Evolutionary conservation across 2,113 vertebrate species (phyloP).

Genomic region (Seriola dumerili): DNA sequence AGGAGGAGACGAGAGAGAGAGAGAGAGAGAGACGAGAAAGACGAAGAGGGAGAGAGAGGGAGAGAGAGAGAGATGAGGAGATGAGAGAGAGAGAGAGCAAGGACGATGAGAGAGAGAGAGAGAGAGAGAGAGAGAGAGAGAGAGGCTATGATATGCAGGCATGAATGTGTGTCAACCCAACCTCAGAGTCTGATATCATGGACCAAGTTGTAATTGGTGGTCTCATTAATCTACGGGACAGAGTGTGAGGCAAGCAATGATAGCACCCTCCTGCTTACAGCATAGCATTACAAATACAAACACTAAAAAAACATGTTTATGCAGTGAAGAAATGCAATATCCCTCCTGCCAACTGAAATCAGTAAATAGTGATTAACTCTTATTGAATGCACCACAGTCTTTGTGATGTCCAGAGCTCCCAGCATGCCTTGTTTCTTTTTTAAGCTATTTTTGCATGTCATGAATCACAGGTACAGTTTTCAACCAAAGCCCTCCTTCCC

Average conservation of each 20-base stretch:
- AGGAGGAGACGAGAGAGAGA: too few species aligned
- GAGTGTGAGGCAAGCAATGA: constrained; percentile 9
- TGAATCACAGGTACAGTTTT: constrained; percentile 53
- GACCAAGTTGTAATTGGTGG: constrained; percentile 8
- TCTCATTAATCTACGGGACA: constrained; percentile 24
- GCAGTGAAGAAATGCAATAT: constrained; percentile 18
- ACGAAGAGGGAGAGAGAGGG: background rate
- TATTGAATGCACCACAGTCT: constrained; percentile 22
- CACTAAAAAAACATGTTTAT: constrained; percentile 38
- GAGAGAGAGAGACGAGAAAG: background rate
- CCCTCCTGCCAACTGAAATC: constrained; percentile 25
- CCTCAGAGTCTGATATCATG: constrained; percentile 12
- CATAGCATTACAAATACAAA: background rate
- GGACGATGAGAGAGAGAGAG: background rate
- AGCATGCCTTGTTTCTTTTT: constrained; percentile 29
- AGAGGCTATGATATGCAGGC: background rate
- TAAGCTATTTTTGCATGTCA: constrained; percentile 31
- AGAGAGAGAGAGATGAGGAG: background rate
- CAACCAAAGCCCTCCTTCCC: background rate
- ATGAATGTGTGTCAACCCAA: background rate
- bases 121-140: background rate
- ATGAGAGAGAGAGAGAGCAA: background rate
- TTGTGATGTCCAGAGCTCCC: constrained; percentile 28
- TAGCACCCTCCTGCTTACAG: background rate
- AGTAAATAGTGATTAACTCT: constrained; percentile 42